A percentile compares a stretch with the other conserved stretches of the same genome.
Evolutionary conservation across 1,140 invertebrate genomes (phyloP).

Genomic region (Scylla paramamosain): DNA sequence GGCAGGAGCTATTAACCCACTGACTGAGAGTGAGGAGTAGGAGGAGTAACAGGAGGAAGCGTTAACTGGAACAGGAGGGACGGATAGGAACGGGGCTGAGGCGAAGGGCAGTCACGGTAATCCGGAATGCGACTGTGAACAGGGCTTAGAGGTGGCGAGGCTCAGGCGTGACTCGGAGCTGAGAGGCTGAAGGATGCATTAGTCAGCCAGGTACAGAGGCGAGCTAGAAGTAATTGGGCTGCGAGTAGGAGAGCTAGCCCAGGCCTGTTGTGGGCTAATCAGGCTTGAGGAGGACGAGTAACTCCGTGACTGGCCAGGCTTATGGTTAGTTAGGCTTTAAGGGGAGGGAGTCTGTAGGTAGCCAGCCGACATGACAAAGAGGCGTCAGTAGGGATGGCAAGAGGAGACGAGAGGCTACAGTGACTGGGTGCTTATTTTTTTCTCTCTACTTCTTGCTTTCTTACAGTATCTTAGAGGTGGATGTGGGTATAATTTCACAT

Average conservation of each 20-base stretch:
- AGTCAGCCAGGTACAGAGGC: background rate
- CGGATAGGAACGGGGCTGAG: background rate
- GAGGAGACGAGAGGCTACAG: background rate
- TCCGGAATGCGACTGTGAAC: background rate
- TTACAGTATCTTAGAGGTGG: no score
- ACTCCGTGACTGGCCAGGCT: background rate
- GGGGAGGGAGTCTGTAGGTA: background rate
- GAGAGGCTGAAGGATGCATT: background rate
- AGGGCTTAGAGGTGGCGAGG: background rate
- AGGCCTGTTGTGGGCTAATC: background rate
- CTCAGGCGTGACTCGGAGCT: background rate
- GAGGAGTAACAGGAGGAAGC: background rate
- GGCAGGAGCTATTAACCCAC: background rate
- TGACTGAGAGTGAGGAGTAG: background rate
- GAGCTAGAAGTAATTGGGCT: conserved; percentile 13
- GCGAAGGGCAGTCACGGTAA: background rate
- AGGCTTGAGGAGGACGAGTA: conserved; percentile 1
- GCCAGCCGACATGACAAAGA: background rate
- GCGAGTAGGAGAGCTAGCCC: background rate
- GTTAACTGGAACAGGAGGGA: background rate
- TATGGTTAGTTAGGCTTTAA: conserved; percentile 23
- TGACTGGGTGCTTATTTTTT: background rate
- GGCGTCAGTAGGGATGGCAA: background rate
- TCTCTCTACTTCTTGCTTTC: background rate
- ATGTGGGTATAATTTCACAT: no score